Percentiles rank a stretch among this genome's conserved stretches.
Conservation (phyloP, 2,113 vertebrate genomes). For the Coregonus clupeaformis region DNA sequence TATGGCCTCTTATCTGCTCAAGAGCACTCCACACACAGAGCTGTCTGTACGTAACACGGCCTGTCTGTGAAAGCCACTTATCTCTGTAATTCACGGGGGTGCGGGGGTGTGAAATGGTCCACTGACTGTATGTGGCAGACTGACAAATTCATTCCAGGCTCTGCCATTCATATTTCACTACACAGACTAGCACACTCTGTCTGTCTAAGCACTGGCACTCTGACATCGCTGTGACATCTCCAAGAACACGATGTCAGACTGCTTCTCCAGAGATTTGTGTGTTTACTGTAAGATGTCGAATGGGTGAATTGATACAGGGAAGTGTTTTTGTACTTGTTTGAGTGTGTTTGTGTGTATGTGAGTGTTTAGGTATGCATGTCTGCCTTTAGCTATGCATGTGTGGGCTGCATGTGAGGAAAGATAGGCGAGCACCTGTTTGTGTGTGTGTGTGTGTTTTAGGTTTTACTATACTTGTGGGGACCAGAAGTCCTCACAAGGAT, state of each 20-base stretch:
- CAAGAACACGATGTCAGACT: not conserved
- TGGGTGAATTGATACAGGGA: too few species aligned
- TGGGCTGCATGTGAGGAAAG: not conserved
- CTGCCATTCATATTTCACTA: not conserved
- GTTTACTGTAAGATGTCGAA: not conserved
- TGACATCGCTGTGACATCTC: not conserved
- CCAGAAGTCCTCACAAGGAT: too few species aligned
- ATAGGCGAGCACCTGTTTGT: not conserved
- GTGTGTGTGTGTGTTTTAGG: not conserved
- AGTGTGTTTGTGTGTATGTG: not conserved
- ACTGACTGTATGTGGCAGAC: constrained; percentile 6
- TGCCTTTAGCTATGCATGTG: not conserved
- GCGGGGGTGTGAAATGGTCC: constrained; percentile 1
- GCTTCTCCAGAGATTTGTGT: not conserved
- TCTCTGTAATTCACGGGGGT: constrained; percentile 8
- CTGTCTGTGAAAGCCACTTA: constrained; percentile 5
- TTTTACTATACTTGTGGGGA: too few species aligned
- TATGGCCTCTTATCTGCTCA: constrained; percentile 1
- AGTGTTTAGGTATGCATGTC: not conserved
- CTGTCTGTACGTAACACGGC: not conserved
- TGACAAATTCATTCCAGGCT: constrained; percentile 8
- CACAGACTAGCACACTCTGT: not conserved
- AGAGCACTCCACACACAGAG: not conserved
- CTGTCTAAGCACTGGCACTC: not conserved
- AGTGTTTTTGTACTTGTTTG: not conserved